phyloP scores from a whole-genome alignment of 2,113 vertebrate species.

The Megalops atlanticus region DNA sequence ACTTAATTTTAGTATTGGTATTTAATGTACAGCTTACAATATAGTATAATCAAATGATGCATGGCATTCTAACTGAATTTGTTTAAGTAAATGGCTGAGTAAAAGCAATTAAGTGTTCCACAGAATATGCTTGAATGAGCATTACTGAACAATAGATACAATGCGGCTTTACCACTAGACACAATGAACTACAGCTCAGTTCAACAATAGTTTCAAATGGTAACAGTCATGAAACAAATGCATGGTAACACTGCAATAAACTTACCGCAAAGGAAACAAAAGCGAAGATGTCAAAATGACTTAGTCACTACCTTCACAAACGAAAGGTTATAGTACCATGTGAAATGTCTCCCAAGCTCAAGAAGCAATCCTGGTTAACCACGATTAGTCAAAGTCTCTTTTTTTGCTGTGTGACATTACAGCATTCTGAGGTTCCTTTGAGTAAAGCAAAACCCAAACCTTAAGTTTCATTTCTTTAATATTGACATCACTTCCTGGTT shows the following conservation, averaged over 20 bases:
- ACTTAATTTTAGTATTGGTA: too few species aligned
- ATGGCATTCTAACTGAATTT: neutral
- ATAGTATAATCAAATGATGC: neutral
- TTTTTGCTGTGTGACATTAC: slow-evolving; percentile 25
- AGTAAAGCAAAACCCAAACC: slow-evolving; percentile 28
- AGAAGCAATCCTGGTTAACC: slow-evolving; percentile 35
- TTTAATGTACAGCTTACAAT: neutral
- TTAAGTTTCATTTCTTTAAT: slow-evolving; percentile 46
- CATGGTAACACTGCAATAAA: too few species aligned
- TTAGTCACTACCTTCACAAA: slow-evolving; percentile 10
- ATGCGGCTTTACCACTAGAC: too few species aligned
- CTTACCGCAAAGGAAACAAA: neutral
- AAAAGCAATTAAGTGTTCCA: neutral
- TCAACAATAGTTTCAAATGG: too few species aligned
- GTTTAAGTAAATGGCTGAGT: neutral
- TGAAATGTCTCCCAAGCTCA: slow-evolving; percentile 56
- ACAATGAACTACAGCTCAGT: too few species aligned
- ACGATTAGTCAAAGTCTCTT: slow-evolving; percentile 39
- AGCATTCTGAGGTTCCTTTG: slow-evolving; percentile 29
- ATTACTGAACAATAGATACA: neutral
- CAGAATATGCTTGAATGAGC: neutral
- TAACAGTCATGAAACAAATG: too few species aligned
- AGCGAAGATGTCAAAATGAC: neutral
- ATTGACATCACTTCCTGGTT: neutral
- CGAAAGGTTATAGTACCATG: neutral